A percentile compares a stretch with the other conserved stretches of the same genome.
phyloP scores from a whole-genome alignment of 2,797 vertebrate genomes.

The Myioborus melanocephalus region DNA sequence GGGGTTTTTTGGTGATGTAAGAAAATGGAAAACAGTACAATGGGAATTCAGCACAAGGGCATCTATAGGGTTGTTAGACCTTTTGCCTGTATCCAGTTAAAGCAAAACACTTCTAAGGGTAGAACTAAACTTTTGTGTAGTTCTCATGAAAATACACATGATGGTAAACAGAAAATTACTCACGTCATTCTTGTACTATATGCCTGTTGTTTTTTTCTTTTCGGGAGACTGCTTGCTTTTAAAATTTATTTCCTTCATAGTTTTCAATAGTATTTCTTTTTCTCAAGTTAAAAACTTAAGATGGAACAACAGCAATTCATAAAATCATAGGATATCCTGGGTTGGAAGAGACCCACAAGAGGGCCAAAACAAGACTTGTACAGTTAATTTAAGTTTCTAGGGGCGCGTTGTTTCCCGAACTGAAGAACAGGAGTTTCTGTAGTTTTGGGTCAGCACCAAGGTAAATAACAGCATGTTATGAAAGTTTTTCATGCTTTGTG shows the following conservation, averaged over 20 bases:
- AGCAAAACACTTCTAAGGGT: neutral
- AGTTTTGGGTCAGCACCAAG: conserved; percentile 5
- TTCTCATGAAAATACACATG: neutral
- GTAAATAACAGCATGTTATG: neutral
- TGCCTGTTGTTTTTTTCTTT: neutral
- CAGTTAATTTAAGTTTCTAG: neutral
- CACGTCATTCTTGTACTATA: neutral
- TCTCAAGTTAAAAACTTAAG: neutral
- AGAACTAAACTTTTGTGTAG: neutral
- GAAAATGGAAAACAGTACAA: neutral
- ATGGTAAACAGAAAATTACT: neutral
- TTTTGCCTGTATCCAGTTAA: neutral
- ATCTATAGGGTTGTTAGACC: rapidly evolving
- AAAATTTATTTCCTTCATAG: neutral
- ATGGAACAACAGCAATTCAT: neutral
- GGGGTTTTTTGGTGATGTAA: neutral
- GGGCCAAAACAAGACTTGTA: neutral
- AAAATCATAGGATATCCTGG: neutral
- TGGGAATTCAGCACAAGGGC: neutral
- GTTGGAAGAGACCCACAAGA: neutral
- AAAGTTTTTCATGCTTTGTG: neutral
- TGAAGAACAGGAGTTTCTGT: neutral
- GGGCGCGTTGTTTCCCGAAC: neutral
- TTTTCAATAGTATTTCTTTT: neutral
- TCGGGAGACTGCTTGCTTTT: neutral